Evolutionary conservation across 2,888 invertebrate species (phyloP).

Genomic region (Caenorhabditis sp.): DNA sequence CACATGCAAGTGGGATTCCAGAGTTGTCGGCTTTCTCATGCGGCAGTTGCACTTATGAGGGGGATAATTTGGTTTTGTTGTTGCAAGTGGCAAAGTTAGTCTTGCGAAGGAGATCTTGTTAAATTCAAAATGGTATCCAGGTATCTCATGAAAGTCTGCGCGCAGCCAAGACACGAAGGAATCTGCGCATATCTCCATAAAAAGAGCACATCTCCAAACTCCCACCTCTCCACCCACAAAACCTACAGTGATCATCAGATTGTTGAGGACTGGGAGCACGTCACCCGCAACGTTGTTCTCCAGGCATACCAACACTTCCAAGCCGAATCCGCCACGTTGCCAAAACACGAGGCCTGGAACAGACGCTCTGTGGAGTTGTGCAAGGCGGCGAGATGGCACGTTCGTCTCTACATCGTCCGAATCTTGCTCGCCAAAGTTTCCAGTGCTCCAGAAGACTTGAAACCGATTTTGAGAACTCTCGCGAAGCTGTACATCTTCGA

Average conservation of each 20-base stretch:
- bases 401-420: slow-evolving; percentile 89
- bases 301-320: slow-evolving; percentile 68
- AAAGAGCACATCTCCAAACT: background rate
- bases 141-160: slow-evolving; percentile 74
- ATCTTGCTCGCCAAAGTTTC: slow-evolving; percentile 86
- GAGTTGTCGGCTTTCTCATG: slow-evolving; percentile 90
- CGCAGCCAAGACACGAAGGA: slow-evolving; percentile 47
- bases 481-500: slow-evolving; percentile 70
- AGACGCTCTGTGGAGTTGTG: slow-evolving; percentile 90
- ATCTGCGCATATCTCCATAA: slow-evolving; percentile 69
- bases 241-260: slow-evolving; percentile 60
- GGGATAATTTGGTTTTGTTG: slow-evolving; percentile 94
- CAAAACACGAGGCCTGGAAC: slow-evolving; percentile 92
- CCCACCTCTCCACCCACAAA: slow-evolving; percentile 39
- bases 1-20: slow-evolving; percentile 89
- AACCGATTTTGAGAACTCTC: slow-evolving; percentile 65
- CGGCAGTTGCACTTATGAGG: slow-evolving; percentile 95
- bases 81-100: slow-evolving; percentile 89
- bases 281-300: slow-evolving; percentile 72
- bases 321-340: slow-evolving; percentile 79
- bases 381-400: slow-evolving; percentile 92
- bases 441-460: slow-evolving; percentile 84
- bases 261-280: slow-evolving; percentile 78
- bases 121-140: slow-evolving; percentile 42
- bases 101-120: too few relatives aligned